Conservation (phyloP, 2,797 vertebrate species). For the Streptopelia turtur region DNA sequence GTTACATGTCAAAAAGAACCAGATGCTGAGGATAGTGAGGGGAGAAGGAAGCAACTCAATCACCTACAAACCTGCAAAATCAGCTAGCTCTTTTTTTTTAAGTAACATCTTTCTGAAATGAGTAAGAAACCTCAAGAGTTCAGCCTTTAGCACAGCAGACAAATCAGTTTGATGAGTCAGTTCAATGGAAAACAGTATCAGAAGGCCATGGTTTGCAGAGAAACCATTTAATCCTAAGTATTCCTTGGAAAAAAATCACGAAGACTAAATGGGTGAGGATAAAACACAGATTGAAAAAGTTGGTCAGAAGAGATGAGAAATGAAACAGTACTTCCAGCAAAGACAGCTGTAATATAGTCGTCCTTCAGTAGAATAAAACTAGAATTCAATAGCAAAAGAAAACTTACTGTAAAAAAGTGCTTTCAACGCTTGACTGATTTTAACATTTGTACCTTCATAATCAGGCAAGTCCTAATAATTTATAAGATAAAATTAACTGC, state of each 20-base stretch:
- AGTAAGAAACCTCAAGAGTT: background rate
- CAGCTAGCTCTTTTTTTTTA: background rate
- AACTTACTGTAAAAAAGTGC: background rate
- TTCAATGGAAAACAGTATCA: background rate
- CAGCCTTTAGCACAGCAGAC: background rate
- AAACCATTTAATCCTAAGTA: background rate
- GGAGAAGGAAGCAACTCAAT: background rate
- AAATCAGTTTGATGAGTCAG: background rate
- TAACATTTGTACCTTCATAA: background rate
- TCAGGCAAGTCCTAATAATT: background rate
- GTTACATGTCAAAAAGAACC: background rate
- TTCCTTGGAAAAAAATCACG: background rate
- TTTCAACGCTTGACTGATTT: background rate
- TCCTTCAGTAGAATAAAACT: background rate
- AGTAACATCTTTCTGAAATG: background rate
- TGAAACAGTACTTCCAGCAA: background rate
- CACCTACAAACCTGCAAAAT: background rate
- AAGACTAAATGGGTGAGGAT: background rate
- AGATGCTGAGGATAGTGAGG: background rate
- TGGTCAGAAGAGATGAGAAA: background rate
- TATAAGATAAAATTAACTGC: background rate
- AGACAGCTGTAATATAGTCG: background rate
- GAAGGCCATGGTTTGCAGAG: background rate
- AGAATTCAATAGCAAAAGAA: background rate
- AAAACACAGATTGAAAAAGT: background rate